Evolutionary conservation across 1,140 invertebrate species (phyloP).

Genomic region (Sitodiplosis mosellana): DNA sequence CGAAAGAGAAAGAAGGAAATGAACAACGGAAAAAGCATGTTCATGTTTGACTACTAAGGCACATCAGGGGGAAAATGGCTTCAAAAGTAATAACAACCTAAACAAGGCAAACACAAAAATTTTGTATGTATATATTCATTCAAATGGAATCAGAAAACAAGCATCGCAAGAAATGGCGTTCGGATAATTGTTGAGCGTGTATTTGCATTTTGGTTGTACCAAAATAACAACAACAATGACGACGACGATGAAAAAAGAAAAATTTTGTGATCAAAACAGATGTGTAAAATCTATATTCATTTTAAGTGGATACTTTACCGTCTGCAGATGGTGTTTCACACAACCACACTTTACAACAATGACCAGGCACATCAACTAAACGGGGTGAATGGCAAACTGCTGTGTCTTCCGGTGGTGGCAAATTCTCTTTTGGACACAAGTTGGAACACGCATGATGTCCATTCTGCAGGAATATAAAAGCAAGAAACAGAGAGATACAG

Average conservation of each 20-base stretch:
- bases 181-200: too few relatives aligned
- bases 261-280: background rate
- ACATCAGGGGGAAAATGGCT: too few relatives aligned
- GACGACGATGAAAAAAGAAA: background rate
- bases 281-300: background rate
- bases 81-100: too few relatives aligned
- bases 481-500: constrained; percentile 12
- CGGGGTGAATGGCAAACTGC: constrained; percentile 37
- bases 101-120: too few relatives aligned
- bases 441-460: constrained; percentile 54
- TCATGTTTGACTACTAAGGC: too few relatives aligned
- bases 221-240: background rate
- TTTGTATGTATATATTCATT: too few relatives aligned
- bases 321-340: constrained; percentile 41
- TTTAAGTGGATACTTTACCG: constrained; percentile 13
- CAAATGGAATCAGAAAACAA: too few relatives aligned
- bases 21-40: too few relatives aligned
- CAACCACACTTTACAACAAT: constrained; percentile 56
- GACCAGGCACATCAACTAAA: constrained; percentile 42
- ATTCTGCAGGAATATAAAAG: constrained; percentile 29
- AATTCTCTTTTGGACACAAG: constrained; percentile 48
- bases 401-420: constrained; percentile 33
- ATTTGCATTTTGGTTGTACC: background rate
- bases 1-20: too few relatives aligned
- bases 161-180: too few relatives aligned